These are phyloP conservation scores for Stenolophus ochropezus DNA, from an alignment of 2,888 invertebrate genomes.

Conservation along the genomic window DNA sequence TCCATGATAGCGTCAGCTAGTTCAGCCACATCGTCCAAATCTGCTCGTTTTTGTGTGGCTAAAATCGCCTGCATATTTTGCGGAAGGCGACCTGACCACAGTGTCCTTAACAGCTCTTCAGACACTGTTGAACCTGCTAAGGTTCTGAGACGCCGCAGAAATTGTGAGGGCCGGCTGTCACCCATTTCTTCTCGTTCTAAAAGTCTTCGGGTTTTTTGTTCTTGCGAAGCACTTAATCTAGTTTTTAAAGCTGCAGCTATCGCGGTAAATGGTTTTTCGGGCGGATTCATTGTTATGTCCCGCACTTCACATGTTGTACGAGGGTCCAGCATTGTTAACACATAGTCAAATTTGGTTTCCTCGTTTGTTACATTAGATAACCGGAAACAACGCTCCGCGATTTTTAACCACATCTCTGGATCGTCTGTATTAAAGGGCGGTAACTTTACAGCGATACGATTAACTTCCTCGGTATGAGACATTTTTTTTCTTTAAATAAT, in stretches of 20 bases:
- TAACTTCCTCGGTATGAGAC: not conserved
- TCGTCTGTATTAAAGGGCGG: constrained; percentile 60
- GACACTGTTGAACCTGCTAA: constrained; percentile 59
- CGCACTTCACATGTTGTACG: constrained; percentile 61
- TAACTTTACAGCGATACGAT: not conserved
- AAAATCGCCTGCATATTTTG: constrained; percentile 58
- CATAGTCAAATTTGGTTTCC: constrained; percentile 58
- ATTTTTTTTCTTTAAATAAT: not conserved
- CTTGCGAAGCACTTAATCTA: constrained; percentile 62
- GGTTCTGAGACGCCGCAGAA: constrained; percentile 58
- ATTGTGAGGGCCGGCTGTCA: constrained; percentile 63
- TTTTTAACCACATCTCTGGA: constrained; percentile 63
- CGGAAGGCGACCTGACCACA: no score
- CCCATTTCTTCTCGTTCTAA: constrained; percentile 60
- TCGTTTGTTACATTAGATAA: constrained; percentile 58
- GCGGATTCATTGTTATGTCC: constrained; percentile 62
- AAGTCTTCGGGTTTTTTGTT: constrained; percentile 60
- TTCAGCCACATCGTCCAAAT: constrained; percentile 51
- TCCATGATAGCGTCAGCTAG: constrained; percentile 37
- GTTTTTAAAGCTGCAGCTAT: constrained; percentile 62
- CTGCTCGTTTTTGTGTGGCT: constrained; percentile 25
- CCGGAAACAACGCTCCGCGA: constrained; percentile 59
- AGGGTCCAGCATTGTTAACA: constrained; percentile 60
- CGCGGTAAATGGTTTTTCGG: constrained; percentile 50
- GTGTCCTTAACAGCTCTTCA: constrained; percentile 42